phyloP scores from a whole-genome alignment of 30 jellyfish, hydroid and myxozoan genomes.

The Cassiopea andromeda region DNA sequence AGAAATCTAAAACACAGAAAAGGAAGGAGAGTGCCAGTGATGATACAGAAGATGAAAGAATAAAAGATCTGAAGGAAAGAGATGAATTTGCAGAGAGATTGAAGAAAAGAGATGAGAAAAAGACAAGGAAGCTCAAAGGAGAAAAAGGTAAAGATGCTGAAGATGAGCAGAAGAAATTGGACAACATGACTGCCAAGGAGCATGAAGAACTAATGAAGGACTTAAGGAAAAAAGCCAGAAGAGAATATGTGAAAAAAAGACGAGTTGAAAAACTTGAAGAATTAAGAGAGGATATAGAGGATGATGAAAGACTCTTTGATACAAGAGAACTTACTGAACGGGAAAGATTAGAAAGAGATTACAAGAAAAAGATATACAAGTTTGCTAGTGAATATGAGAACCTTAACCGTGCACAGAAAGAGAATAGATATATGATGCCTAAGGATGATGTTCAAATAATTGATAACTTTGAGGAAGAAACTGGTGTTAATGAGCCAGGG shows the following conservation, averaged over 20 bases:
- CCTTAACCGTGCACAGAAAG: conserved; percentile 80
- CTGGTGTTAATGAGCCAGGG: conserved; percentile 75
- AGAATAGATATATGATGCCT: conserved; percentile 95
- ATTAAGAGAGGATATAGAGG: conserved; percentile 93
- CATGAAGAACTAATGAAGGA: conserved; percentile 71
- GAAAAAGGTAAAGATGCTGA: conserved; percentile 74
- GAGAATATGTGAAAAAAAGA: conserved; percentile 96
- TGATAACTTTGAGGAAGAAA: conserved; percentile 92
- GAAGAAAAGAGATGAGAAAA: conserved; percentile 84
- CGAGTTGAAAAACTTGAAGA: conserved; percentile 90
- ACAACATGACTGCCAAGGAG: conserved; percentile 87
- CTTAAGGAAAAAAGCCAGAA: conserved; percentile 93
- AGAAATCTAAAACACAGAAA: neutral
- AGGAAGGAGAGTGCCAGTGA: conserved; percentile 7
- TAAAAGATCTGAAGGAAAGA: conserved; percentile 85
- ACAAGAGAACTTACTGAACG: conserved; percentile 86
- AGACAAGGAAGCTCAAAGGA: conserved; percentile 88
- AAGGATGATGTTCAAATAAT: conserved; percentile 87
- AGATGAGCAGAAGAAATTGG: conserved; percentile 74
- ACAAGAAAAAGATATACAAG: conserved; percentile 86
- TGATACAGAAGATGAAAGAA: conserved; percentile 74
- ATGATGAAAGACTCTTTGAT: conserved; percentile 93
- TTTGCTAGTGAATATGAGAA: conserved; percentile 91
- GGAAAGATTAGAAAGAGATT: conserved; percentile 86
- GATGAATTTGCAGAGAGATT: conserved; percentile 95